Conservation (phyloP, 2,797 vertebrate species). For the Vultur gryphus region DNA sequence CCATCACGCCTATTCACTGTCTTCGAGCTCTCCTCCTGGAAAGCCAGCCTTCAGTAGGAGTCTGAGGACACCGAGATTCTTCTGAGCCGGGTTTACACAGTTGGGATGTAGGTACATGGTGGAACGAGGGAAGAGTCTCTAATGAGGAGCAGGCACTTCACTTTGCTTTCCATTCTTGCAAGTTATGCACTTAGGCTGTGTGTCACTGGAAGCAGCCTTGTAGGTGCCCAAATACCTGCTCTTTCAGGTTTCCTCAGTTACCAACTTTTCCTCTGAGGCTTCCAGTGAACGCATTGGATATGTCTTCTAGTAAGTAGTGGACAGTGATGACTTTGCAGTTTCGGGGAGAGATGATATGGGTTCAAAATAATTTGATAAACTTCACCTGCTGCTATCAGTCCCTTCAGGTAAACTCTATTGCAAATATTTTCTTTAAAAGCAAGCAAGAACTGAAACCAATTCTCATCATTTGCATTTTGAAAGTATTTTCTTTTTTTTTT, state of each 20-base stretch:
- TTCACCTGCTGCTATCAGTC: neutral
- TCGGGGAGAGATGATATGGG: neutral
- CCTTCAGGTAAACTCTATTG: neutral
- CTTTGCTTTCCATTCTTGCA: neutral
- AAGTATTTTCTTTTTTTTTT: neutral
- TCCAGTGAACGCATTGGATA: neutral
- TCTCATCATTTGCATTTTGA: neutral
- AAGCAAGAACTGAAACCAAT: neutral
- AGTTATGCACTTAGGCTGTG: neutral
- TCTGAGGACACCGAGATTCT: neutral
- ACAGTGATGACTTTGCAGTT: neutral
- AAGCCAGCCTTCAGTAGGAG: neutral
- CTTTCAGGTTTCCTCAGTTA: neutral
- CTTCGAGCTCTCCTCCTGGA: neutral
- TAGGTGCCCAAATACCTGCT: neutral
- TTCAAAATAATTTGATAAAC: neutral
- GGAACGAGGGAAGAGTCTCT: neutral
- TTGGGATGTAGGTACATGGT: fast-evolving
- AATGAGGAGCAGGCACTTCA: fast-evolving
- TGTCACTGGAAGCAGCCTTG: neutral
- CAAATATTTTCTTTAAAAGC: neutral
- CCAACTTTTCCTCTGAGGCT: neutral
- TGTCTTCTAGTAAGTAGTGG: fast-evolving
- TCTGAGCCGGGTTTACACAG: neutral
- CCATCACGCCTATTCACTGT: fast-evolving